These are phyloP conservation scores for Drosophila pseudoananassae DNA, from an alignment of 1,140 invertebrate species.

Conservation along the genomic window DNA sequence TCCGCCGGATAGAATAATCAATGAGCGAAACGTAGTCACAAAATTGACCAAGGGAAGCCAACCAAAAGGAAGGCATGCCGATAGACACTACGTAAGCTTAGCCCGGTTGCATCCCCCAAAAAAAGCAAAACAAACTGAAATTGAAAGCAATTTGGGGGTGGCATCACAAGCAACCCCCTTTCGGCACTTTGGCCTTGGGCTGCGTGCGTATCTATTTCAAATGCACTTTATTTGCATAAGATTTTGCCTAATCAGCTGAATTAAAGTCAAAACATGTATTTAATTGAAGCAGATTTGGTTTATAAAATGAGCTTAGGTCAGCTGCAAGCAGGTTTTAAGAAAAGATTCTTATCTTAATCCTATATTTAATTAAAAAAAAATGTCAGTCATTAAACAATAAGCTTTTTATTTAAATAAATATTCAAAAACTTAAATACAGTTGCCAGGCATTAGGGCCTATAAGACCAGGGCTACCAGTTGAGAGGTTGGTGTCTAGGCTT, in stretches of 20 bases:
- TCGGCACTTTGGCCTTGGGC: constrained; percentile 27
- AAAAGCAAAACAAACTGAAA: constrained; percentile 41
- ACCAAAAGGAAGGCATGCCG: constrained; percentile 64
- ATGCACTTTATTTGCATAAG: constrained; percentile 17
- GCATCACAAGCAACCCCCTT: constrained; percentile 23
- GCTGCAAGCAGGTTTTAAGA: background rate
- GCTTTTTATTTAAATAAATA: background rate
- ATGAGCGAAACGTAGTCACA: constrained; percentile 61
- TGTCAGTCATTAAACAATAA: background rate
- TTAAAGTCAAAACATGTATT: background rate
- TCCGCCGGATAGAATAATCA: constrained; percentile 66
- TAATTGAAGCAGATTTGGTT: background rate
- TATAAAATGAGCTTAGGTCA: background rate
- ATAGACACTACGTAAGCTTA: constrained; percentile 56
- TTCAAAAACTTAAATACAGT: background rate
- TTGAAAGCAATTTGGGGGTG: constrained; percentile 39
- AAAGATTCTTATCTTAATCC: background rate
- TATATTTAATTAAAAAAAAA: background rate
- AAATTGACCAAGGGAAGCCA: constrained; percentile 56
- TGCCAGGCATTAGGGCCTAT: background rate
- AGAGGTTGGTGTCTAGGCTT: constrained; percentile 14
- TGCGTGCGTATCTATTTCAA: constrained; percentile 23
- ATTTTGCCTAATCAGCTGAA: background rate
- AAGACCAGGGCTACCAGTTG: background rate
- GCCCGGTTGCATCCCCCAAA: constrained; percentile 39